These are phyloP conservation scores for Xiphydria camelus DNA, from an alignment of 2,888 invertebrate genomes.

Conservation along the genomic window DNA sequence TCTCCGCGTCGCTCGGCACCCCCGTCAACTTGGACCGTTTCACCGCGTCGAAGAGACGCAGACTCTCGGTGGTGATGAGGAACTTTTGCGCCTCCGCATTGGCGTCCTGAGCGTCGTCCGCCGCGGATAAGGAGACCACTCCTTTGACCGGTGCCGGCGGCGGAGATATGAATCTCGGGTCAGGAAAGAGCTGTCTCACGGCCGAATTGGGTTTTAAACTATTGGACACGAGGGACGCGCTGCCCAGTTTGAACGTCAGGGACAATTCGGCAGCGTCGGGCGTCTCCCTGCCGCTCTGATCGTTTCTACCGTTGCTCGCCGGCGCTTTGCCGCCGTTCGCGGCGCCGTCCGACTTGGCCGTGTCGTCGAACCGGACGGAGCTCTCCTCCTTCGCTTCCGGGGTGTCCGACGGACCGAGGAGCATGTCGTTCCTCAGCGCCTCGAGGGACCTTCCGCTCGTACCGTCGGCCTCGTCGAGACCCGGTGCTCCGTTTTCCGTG, in stretches of 20 bases:
- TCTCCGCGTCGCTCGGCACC: slow-evolving; percentile 47
- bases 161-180: slow-evolving; percentile 63
- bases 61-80: slow-evolving; percentile 75
- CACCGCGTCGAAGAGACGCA: slow-evolving; percentile 70
- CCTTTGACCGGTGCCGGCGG: slow-evolving; percentile 62
- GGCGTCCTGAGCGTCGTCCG: slow-evolving; percentile 50
- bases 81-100: slow-evolving; percentile 58
- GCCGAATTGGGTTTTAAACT: slow-evolving; percentile 76
- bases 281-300: slow-evolving; percentile 18
- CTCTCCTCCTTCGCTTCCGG: slow-evolving; percentile 18
- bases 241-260: slow-evolving; percentile 63
- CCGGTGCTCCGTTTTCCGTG: slow-evolving; percentile 41
- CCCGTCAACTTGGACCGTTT: slow-evolving; percentile 62
- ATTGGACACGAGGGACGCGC: slow-evolving; percentile 62
- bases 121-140: slow-evolving; percentile 53
- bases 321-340: slow-evolving; percentile 6
- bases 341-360: slow-evolving; percentile 20
- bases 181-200: slow-evolving; percentile 81
- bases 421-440: slow-evolving; percentile 11
- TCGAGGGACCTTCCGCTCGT: neutral
- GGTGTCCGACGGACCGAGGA: slow-evolving; percentile 19
- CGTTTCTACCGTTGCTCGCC: slow-evolving; percentile 8
- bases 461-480: slow-evolving; percentile 30
- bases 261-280: slow-evolving; percentile 60
- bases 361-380: slow-evolving; percentile 28